Evolutionary conservation across 1,140 invertebrate genomes (phyloP).

Genomic region (Coelopa frigida): DNA sequence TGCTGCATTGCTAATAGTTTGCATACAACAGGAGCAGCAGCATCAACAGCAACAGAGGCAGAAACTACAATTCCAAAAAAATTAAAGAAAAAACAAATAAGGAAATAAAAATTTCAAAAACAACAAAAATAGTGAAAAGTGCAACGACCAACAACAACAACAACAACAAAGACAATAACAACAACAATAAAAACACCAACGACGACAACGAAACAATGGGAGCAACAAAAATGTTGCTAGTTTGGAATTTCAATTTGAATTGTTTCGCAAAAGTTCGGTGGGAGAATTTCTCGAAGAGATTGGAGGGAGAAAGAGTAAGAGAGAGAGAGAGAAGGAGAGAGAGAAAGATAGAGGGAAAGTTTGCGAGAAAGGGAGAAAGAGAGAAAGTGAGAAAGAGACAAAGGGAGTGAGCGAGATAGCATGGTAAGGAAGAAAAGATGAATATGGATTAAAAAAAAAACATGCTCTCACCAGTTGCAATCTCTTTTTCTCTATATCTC

Average conservation of each 20-base stretch:
- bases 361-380: background rate
- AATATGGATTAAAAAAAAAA: background rate
- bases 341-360: background rate
- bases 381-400: background rate
- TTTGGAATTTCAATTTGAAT: too few relatives aligned
- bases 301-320: background rate
- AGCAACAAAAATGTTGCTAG: conserved; percentile 1
- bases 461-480: too few relatives aligned
- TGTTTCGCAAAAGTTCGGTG: too few relatives aligned
- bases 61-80: too few relatives aligned
- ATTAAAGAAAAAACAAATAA: background rate
- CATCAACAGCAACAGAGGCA: too few relatives aligned
- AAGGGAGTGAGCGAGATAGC: background rate
- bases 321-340: background rate
- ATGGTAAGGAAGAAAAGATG: background rate
- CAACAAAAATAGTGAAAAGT: background rate
- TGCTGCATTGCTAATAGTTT: too few relatives aligned
- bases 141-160: background rate
- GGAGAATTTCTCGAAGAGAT: too few relatives aligned
- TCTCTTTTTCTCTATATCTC: too few relatives aligned
- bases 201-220: background rate
- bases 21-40: too few relatives aligned
- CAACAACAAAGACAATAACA: background rate
- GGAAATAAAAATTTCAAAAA: background rate
- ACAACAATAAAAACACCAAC: conserved; percentile 1